Percentiles rank a stretch among this genome's conserved stretches.
phyloP scores from a whole-genome alignment of 2,888 invertebrate genomes.

The Phymatocera aterrima region DNA sequence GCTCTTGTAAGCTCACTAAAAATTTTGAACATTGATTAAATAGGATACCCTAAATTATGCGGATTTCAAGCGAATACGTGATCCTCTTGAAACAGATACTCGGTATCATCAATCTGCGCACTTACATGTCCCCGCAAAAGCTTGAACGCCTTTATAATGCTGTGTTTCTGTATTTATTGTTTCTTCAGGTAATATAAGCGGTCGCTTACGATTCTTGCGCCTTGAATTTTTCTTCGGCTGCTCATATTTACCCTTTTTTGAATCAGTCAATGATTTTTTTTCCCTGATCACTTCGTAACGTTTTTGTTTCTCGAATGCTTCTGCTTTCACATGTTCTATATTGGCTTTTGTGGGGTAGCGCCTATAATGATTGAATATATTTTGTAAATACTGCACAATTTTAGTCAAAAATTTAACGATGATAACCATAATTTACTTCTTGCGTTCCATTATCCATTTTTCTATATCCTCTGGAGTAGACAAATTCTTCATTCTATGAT shows the following conservation, averaged over 20 bases:
- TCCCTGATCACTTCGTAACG: conserved; percentile 85
- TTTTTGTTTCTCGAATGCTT: conserved; percentile 81
- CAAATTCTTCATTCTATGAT: conserved; percentile 84
- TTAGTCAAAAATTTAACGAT: not conserved
- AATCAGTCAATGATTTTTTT: conserved; percentile 59
- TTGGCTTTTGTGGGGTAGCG: conserved; percentile 86
- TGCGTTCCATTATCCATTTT: conserved; percentile 90
- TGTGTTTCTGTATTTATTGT: conserved; percentile 41
- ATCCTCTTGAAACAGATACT: not conserved
- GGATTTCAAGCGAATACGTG: not conserved
- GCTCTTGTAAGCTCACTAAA: conserved; percentile 51
- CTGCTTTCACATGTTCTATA: conserved; percentile 80
- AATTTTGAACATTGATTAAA: conserved; percentile 47
- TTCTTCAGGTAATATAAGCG: not conserved
- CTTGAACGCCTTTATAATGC: conserved; percentile 71
- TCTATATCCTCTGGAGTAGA: conserved; percentile 88
- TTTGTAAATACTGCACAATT: not conserved
- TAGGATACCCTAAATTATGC: not conserved
- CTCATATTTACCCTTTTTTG: conserved; percentile 55
- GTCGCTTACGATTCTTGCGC: conserved; percentile 43
- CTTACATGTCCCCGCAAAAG: conserved; percentile 76
- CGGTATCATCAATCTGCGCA: conserved; percentile 53
- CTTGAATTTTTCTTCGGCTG: conserved; percentile 45
- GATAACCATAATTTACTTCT: conserved; percentile 73
- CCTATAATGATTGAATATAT: conserved; percentile 65